Evolutionary conservation across 37 sponge, comb jelly and placozoan species (phyloP), one percentile per base, ranked within the genome.

Genomic region (Eunapius fragilis): DNA sequence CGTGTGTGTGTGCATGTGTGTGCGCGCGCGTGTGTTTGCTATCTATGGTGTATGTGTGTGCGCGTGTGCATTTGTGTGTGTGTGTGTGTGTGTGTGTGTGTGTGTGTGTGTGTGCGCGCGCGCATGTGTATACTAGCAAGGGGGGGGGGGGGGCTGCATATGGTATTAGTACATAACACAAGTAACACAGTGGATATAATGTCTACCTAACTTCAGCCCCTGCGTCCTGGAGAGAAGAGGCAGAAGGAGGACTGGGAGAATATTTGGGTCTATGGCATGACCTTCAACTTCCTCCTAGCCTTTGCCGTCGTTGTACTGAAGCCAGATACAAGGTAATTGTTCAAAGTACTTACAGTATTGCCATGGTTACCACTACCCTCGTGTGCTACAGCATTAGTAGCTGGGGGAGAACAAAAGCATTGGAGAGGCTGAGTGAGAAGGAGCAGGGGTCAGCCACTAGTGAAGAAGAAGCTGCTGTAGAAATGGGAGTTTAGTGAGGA

Each of bases 171-270:
- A n/a, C n/a, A n/a, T n/a, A n/a, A n/a, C n/a, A n/a, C n/a, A n/a
- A n/a, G n/a, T n/a, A n/a, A n/a, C n/a, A n/a, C n/a, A n/a, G n/a
- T n/a, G n/a, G n/a, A n/a, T n/a, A n/a, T n/a, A n/a, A n/a, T n/a
- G n/a, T 28, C 27, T 25, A 30, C 27, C 31, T 14, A 2, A 83
- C 10, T 75, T 9, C 77, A 93, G 94, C 94, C 94, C n/a, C 38
- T 89, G 37, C 58, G 83, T 13, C 94, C 94, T 25, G 94, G 94
- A 17, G 91, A 93, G 77, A 90, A 87, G 78, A 75, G 94, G 36
- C 74, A 86, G 68, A n/a, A n/a, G n/a, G 94, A 89, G 49, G 30
- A 37, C 2, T 93, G 94, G 94, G 94, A 93, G 87, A 89, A 90
- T 32, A 33, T 79, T 24, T 93, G 80, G 75, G 71, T 79, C 4